Evolutionary conservation across 1,140 invertebrate species (phyloP).

Genomic region (Euglossa dilemma): DNA sequence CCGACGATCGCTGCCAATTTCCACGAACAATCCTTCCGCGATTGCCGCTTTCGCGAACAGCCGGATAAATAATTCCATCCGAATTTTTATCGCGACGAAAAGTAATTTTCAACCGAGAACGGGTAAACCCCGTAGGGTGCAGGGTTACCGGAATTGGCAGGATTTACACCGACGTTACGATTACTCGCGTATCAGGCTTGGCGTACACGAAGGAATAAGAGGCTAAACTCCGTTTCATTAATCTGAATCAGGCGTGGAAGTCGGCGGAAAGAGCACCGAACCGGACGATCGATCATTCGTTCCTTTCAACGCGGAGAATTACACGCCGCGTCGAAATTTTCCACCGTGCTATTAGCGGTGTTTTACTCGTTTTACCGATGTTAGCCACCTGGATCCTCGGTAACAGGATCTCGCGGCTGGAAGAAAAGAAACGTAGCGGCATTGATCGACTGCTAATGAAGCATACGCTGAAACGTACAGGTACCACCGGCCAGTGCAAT

Average conservation of each 20-base stretch:
- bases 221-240: background rate
- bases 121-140: background rate
- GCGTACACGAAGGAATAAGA: background rate
- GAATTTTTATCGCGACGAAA: no score
- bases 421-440: background rate
- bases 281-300: slow-evolving; percentile 18
- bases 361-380: background rate
- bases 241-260: slow-evolving; percentile 5
- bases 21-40: background rate
- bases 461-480: background rate
- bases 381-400: background rate
- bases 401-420: background rate
- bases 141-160: background rate
- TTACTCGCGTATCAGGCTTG: background rate
- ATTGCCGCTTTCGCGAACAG: background rate
- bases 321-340: background rate
- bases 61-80: background rate
- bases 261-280: background rate
- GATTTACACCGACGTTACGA: background rate
- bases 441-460: slow-evolving; percentile 2
- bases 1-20: slow-evolving; percentile 11
- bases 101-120: no score
- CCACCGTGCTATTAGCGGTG: background rate
- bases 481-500: background rate
- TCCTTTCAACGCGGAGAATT: slow-evolving; percentile 2